Conservation (phyloP, 2,888 invertebrate genomes). For the Calliphora vomitoria region DNA sequence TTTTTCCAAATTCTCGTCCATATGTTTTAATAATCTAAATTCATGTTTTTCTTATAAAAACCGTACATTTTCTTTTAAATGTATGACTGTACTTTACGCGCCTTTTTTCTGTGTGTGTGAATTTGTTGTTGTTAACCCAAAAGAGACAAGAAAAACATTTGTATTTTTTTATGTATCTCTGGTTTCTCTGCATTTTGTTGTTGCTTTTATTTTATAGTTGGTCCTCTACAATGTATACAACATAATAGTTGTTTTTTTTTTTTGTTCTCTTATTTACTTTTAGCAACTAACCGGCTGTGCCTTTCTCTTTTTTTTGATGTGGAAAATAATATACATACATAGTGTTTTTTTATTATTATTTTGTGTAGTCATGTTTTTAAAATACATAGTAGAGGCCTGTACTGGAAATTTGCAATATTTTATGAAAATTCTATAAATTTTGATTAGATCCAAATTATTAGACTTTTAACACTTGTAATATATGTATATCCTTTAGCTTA, state of each 20-base stretch:
- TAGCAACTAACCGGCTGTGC: slow-evolving; percentile 50
- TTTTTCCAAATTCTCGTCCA: neutral
- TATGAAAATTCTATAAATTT: no score
- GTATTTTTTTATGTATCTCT: slow-evolving; percentile 55
- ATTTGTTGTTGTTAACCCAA: slow-evolving; percentile 65
- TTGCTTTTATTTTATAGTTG: slow-evolving; percentile 46
- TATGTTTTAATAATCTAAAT: neutral
- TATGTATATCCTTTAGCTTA: no score
- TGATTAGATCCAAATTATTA: no score
- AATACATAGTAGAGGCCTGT: no score
- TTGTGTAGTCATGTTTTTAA: neutral
- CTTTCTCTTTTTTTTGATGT: slow-evolving; percentile 42
- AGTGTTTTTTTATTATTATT: no score
- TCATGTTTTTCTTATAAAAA: slow-evolving; percentile 31
- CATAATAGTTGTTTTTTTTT: slow-evolving; percentile 43
- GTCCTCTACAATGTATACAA: slow-evolving; percentile 47
- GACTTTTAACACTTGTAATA: no score
- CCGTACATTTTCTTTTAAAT: slow-evolving; percentile 70
- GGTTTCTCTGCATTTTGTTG: slow-evolving; percentile 55
- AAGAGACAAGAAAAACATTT: slow-evolving; percentile 63
- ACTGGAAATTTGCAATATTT: no score
- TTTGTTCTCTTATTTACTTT: slow-evolving; percentile 58
- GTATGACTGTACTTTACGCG: slow-evolving; percentile 75
- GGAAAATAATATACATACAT: neutral
- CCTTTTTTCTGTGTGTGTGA: slow-evolving; percentile 74